Conservation (phyloP, 2,797 vertebrate species). For the Orientallactaga sibirica region DNA sequence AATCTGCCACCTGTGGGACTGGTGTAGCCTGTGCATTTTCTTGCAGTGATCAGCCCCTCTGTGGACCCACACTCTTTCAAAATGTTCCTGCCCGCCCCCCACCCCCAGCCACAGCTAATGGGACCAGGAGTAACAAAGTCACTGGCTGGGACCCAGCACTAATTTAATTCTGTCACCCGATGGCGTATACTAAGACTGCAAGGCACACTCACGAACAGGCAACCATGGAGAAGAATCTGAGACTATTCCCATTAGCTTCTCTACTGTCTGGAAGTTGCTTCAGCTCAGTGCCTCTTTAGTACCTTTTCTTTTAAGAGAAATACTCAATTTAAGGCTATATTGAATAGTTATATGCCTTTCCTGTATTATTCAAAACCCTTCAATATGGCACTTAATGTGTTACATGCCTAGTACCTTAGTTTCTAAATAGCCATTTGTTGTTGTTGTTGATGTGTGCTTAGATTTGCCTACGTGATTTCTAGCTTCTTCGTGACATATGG, state of each 20-base stretch:
- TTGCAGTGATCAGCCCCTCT: not conserved
- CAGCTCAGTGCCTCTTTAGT: not conserved
- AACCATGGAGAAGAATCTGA: not conserved
- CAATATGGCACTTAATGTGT: not conserved
- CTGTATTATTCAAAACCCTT: constrained; percentile 3
- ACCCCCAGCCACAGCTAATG: not conserved
- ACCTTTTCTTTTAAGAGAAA: not conserved
- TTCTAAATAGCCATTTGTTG: not conserved
- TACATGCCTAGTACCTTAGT: not conserved
- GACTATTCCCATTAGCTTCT: not conserved
- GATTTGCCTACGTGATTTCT: not conserved
- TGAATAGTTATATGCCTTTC: constrained; percentile 20
- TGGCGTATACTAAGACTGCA: accelerated
- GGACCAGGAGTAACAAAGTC: not conserved
- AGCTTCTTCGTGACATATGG: not conserved
- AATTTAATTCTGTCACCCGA: not conserved
- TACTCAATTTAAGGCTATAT: not conserved
- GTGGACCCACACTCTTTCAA: not conserved
- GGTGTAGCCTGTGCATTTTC: not conserved
- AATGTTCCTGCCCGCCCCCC: too few relatives aligned
- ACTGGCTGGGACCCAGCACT: not conserved
- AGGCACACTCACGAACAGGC: accelerated
- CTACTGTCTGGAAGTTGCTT: not conserved
- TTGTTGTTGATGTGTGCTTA: not conserved
- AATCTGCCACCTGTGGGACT: not conserved